Conservation (phyloP, 2,113 vertebrate genomes). For the Cercopithecus mona region DNA sequence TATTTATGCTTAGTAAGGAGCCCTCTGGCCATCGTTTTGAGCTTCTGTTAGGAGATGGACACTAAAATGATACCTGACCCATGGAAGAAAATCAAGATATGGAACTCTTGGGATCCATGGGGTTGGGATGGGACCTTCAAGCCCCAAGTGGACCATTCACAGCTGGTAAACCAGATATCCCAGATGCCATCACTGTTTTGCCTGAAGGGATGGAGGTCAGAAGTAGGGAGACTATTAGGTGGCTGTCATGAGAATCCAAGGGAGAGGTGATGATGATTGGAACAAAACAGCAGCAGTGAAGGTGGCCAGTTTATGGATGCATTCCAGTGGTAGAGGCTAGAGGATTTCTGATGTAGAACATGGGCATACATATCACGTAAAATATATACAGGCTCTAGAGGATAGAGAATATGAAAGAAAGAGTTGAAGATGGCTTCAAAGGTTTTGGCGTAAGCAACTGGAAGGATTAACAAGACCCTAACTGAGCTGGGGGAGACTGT, state of each 20-base stretch:
- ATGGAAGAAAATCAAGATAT: background rate
- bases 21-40: background rate
- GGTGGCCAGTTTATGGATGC: background rate
- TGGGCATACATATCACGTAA: background rate
- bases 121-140: background rate
- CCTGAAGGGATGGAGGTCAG: background rate
- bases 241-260: background rate
- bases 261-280: background rate
- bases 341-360: background rate
- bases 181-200: background rate
- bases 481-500: background rate
- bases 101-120: background rate
- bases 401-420: background rate
- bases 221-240: background rate
- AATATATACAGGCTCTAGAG: background rate
- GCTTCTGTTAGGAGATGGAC: background rate
- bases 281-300: background rate
- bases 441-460: background rate
- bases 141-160: background rate
- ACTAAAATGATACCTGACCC: background rate
- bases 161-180: slow-evolving; percentile 10
- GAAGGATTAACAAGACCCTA: background rate
- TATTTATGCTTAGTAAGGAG: background rate
- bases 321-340: background rate
- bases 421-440: background rate